Conservation (phyloP, 2,888 invertebrate genomes). For the Luperina testacea region DNA sequence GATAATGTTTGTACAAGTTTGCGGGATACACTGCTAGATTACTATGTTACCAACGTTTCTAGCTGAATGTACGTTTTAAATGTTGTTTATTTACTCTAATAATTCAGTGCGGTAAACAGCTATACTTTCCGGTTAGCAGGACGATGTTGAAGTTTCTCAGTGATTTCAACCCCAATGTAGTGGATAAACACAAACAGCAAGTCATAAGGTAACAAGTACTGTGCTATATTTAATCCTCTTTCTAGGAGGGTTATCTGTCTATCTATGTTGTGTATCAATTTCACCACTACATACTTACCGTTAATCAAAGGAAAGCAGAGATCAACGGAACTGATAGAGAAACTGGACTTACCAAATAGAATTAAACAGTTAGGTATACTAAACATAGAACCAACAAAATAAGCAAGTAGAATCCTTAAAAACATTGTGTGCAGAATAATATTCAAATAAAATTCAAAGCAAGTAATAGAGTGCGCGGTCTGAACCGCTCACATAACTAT, state of each 20-base stretch:
- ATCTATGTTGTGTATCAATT: neutral
- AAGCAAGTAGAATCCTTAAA: constrained; percentile 7
- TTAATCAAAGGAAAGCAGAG: neutral
- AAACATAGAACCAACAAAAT: neutral
- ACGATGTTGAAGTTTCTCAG: neutral
- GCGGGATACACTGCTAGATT: constrained; percentile 50
- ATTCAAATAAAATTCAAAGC: constrained; percentile 59
- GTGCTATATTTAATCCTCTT: neutral
- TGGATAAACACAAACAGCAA: constrained; percentile 16
- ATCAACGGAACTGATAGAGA: neutral
- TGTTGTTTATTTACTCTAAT: constrained; percentile 50
- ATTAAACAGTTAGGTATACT: neutral
- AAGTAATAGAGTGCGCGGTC: constrained; percentile 53
- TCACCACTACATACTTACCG: too few species aligned
- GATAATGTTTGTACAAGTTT: constrained; percentile 60
- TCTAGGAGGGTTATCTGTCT: neutral
- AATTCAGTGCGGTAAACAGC: constrained; percentile 42
- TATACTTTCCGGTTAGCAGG: constrained; percentile 2
- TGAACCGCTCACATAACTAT: constrained; percentile 49
- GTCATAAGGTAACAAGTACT: neutral
- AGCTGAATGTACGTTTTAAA: constrained; percentile 52
- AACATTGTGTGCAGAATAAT: constrained; percentile 40
- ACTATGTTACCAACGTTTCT: constrained; percentile 51
- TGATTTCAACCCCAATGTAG: neutral
- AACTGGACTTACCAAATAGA: neutral